Conservation (phyloP, 2,888 invertebrate species). For the Acheta domesticus region DNA sequence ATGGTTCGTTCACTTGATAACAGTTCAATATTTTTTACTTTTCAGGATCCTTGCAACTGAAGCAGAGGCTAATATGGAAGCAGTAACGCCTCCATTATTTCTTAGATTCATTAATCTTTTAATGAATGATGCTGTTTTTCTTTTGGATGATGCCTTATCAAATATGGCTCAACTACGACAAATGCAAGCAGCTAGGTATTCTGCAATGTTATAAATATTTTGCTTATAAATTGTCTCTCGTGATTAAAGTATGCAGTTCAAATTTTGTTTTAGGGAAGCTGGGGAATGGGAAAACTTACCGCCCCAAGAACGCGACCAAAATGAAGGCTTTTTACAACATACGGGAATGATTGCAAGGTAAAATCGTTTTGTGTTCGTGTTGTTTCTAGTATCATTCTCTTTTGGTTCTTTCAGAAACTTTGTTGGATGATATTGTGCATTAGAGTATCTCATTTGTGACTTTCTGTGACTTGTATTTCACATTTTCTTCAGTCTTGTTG, state of each 20-base stretch:
- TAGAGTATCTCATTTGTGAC: too few species aligned
- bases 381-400: too few species aligned
- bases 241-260: conserved; percentile 24
- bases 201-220: not conserved
- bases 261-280: conserved; percentile 53
- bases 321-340: conserved; percentile 67
- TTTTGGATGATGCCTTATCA: conserved; percentile 85
- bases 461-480: too few species aligned
- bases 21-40: conserved; percentile 30
- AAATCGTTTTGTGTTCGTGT: not conserved
- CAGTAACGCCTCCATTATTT: conserved; percentile 85
- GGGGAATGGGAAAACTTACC: conserved; percentile 73
- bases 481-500: too few species aligned
- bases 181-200: conserved; percentile 69
- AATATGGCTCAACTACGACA: conserved; percentile 86
- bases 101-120: conserved; percentile 92
- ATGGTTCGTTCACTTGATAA: too few species aligned
- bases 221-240: conserved; percentile 36
- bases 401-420: too few species aligned
- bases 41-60: conserved; percentile 68
- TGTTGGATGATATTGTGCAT: too few species aligned
- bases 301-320: conserved; percentile 69
- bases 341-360: conserved; percentile 74
- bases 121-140: conserved; percentile 95
- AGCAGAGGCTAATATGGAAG: conserved; percentile 86